Evolutionary conservation across 2,797 vertebrate genomes (phyloP).

Genomic region (Lagorchestes hirsutus): DNA sequence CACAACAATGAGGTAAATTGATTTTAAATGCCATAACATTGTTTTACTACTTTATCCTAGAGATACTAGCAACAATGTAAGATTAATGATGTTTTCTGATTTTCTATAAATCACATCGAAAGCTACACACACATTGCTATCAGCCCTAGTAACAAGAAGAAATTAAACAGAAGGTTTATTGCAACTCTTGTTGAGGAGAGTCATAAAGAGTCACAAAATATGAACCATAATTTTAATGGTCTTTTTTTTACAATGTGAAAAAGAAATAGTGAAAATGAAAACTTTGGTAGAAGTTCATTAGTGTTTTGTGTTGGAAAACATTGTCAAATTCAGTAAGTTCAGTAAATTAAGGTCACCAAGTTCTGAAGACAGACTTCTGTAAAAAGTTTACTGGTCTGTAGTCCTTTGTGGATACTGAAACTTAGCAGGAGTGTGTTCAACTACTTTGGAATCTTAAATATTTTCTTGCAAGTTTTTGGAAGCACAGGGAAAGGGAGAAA

Average conservation of each 20-base stretch:
- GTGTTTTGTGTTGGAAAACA: slow-evolving; percentile 17
- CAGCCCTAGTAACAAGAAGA: slow-evolving; percentile 60
- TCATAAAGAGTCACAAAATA: slow-evolving; percentile 71
- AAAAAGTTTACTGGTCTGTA: slow-evolving; percentile 23
- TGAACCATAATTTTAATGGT: slow-evolving; percentile 58
- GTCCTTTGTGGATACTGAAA: not conserved
- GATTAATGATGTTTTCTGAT: slow-evolving; percentile 70
- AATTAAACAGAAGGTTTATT: slow-evolving; percentile 62
- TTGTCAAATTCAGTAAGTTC: slow-evolving; percentile 50
- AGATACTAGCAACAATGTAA: slow-evolving; percentile 65
- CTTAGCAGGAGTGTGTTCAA: slow-evolving; percentile 22
- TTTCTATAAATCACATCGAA: slow-evolving; percentile 75
- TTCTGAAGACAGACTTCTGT: slow-evolving; percentile 48
- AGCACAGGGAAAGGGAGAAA: not conserved
- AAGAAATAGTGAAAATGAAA: slow-evolving; percentile 49
- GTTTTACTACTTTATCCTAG: slow-evolving; percentile 70
- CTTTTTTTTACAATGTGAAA: slow-evolving; percentile 41
- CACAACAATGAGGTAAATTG: slow-evolving; percentile 66
- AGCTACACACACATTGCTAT: slow-evolving; percentile 66
- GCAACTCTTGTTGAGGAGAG: slow-evolving; percentile 31
- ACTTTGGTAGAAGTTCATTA: slow-evolving; percentile 31
- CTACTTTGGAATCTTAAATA: not conserved
- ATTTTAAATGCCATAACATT: slow-evolving; percentile 75
- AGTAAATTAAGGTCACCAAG: slow-evolving; percentile 54
- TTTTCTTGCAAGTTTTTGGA: slow-evolving; percentile 12